Evolutionary conservation across 2,113 vertebrate genomes (phyloP).

Genomic region (Pseudonaja textilis): DNA sequence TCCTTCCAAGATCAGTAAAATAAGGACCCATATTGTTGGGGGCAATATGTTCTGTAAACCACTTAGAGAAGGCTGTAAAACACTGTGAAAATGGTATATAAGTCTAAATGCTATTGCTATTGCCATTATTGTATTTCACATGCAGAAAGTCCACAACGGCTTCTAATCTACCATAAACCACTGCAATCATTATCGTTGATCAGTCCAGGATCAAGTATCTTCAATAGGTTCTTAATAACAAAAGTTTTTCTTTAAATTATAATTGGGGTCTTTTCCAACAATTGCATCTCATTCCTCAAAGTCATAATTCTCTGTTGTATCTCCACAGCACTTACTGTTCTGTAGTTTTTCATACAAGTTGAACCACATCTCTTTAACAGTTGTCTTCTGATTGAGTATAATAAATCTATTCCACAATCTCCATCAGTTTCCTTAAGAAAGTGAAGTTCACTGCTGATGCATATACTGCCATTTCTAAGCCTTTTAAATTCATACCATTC

Average conservation of each 20-base stretch:
- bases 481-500: neutral
- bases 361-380: neutral
- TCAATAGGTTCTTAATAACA: neutral
- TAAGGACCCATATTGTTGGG: too few species aligned
- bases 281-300: neutral
- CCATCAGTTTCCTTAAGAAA: neutral
- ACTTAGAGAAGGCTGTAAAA: too few species aligned
- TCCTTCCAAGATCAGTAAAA: too few species aligned
- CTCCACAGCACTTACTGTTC: neutral
- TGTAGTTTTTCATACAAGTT: neutral
- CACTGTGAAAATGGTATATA: too few species aligned
- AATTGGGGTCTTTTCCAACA: neutral
- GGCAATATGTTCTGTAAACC: too few species aligned
- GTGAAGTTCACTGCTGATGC: neutral
- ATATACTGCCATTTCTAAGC: neutral
- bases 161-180: neutral
- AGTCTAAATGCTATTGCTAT: too few species aligned
- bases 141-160: neutral
- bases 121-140: neutral
- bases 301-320: neutral
- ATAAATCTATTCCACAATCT: neutral
- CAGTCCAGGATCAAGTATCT: neutral
- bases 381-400: neutral
- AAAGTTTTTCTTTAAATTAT: neutral
- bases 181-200: neutral